Conservation (phyloP, 1,140 invertebrate genomes). For the Thaumatotibia leucotreta region DNA sequence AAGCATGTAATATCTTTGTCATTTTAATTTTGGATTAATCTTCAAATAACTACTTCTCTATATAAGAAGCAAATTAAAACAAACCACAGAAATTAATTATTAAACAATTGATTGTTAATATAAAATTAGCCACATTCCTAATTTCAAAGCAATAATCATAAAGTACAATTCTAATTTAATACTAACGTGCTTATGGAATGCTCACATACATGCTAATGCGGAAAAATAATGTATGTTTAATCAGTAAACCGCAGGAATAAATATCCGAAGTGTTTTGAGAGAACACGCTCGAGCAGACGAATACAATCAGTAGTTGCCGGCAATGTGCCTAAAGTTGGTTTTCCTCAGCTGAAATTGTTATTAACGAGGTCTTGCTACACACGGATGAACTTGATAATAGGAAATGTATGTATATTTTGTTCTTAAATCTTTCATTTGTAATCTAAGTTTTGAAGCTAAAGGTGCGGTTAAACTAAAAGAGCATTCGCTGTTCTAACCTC, state of each 20-base stretch:
- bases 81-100: too few relatives aligned
- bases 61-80: too few relatives aligned
- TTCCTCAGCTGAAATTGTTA: background rate
- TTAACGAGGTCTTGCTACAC: background rate
- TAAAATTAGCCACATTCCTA: background rate
- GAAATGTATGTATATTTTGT: background rate
- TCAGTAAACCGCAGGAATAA: background rate
- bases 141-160: background rate
- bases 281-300: background rate
- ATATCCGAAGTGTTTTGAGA: background rate
- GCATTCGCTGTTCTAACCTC: too few relatives aligned
- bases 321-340: background rate
- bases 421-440: too few relatives aligned
- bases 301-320: background rate
- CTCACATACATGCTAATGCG: background rate
- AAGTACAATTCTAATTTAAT: background rate
- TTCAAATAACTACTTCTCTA: too few relatives aligned
- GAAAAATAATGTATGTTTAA: conserved; percentile 3
- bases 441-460: too few relatives aligned
- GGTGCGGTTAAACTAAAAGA: too few relatives aligned
- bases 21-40: too few relatives aligned
- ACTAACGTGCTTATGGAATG: background rate
- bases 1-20: too few relatives aligned
- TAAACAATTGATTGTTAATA: too few relatives aligned
- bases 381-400: background rate